These are phyloP conservation scores for Melanotaenia nigrans DNA, from an alignment of 2,797 vertebrate genomes.

Conservation along the genomic window DNA sequence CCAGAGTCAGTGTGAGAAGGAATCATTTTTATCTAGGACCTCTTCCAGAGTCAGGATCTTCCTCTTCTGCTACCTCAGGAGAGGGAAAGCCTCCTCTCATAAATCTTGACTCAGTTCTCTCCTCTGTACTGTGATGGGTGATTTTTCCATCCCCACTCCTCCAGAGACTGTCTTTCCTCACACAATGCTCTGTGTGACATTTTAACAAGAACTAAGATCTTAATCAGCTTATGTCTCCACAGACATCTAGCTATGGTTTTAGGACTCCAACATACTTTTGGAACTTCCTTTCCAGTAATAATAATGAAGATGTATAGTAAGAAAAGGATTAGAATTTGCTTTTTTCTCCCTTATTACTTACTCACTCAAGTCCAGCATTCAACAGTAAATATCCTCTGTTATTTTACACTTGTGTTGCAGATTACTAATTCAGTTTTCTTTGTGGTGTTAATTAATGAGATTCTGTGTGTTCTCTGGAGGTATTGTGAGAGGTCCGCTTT, in stretches of 20 bases:
- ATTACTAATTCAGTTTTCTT: constrained; percentile 14
- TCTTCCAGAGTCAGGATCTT: constrained; percentile 56
- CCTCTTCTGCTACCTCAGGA: constrained; percentile 44
- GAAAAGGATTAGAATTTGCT: not conserved
- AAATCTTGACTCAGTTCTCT: constrained; percentile 51
- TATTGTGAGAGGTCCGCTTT: constrained; percentile 12
- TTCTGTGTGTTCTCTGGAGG: constrained; percentile 21
- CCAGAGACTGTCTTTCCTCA: constrained; percentile 11
- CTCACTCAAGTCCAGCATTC: not conserved
- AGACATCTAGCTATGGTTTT: not conserved
- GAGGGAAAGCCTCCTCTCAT: constrained; percentile 52
- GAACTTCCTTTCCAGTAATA: not conserved
- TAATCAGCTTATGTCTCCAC: constrained; percentile 9
- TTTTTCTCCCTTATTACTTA: not conserved
- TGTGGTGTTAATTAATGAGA: constrained; percentile 36
- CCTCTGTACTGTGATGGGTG: constrained; percentile 21
- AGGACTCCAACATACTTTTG: not conserved
- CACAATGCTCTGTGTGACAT: constrained; percentile 4
- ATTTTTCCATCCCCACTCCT: constrained; percentile 23
- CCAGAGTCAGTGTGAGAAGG: constrained; percentile 24
- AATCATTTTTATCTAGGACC: constrained; percentile 54
- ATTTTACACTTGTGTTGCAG: constrained; percentile 19
- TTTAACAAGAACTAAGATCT: constrained; percentile 10
- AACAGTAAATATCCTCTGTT: not conserved
- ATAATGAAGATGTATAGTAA: not conserved